Evolutionary conservation across 2,888 invertebrate species (phyloP), one percentile per base, ranked within the genome.

Genomic region (Oscheius sp.): DNA sequence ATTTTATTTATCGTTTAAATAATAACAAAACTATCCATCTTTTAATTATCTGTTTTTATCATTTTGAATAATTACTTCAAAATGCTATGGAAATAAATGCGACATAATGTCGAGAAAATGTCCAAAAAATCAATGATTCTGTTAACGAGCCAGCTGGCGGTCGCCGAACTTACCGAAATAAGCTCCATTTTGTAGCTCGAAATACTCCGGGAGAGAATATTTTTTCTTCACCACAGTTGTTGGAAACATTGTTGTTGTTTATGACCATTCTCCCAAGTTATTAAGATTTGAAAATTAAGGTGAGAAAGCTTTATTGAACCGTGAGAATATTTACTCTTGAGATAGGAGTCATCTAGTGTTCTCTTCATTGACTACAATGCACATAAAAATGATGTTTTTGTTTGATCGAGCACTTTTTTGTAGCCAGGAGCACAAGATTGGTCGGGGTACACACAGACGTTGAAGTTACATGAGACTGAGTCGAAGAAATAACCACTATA

Each of bases 381-480:
- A 32, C 54, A 54, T 4, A 28, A 9, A 22, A 54, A 54, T 3
- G 32, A 33, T 14, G 20, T 33, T 14, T 14, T 1, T 2, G 28
- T 14, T 20, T 36, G 20, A 14, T 56, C 20, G 17, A 59, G 12
- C 14, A 9, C 14, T 41, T 59, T 59, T 1, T n/a, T 12, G 28
- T 17, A 59, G 8, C 44, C 59, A 14, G 41, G 28, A 3, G 59
- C 59, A 14, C 59, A 59, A 2, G 59, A 26, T 2, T 20, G n/a
- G 22, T 44, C 14, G 17, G 44, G 44, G 28, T 14, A 12, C 30
- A 3, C 2, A 14, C 59, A 59, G 20, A 59, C 28, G 8, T 24
- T 26, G n/a, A 59, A 59, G 5, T n/a, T n/a, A 44, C 59, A 59
- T 2, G 59, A 30, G 2, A 22, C 20, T 1, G 20, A 12, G 1